phyloP scores from a whole-genome alignment of 2,888 invertebrate genomes.

The Spodoptera littoralis region DNA sequence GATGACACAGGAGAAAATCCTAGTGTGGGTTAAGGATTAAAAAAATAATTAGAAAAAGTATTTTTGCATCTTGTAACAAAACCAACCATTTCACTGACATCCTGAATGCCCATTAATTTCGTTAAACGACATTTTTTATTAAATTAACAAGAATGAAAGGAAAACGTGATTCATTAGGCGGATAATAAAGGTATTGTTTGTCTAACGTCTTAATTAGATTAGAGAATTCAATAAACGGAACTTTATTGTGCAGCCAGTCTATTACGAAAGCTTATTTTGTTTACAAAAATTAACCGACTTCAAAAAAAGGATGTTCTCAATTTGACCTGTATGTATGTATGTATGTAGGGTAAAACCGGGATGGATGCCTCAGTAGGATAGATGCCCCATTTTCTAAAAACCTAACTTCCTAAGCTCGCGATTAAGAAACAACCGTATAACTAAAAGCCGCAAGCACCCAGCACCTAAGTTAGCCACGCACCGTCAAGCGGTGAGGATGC shows the following conservation, averaged over 20 bases:
- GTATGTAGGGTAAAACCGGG: no score
- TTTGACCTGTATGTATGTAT: no score
- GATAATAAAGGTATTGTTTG: conserved; percentile 64
- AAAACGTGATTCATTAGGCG: conserved; percentile 65
- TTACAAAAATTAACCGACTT: conserved; percentile 3
- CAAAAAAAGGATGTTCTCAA: no score
- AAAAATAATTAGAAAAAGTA: neutral
- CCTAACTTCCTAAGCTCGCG: no score
- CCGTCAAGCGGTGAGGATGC: no score
- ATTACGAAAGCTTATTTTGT: conserved; percentile 14
- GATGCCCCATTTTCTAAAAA: no score
- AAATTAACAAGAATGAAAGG: conserved; percentile 64
- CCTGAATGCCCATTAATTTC: conserved; percentile 65
- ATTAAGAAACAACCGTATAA: no score
- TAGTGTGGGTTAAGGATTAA: no score
- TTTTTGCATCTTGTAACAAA: neutral
- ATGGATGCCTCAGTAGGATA: no score
- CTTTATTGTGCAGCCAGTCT: conserved; percentile 31
- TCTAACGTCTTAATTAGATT: conserved; percentile 47
- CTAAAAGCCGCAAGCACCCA: no score
- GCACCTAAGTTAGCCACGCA: no score
- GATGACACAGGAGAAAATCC: no score
- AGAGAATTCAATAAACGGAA: conserved; percentile 47
- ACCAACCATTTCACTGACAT: conserved; percentile 12
- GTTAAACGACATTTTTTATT: conserved; percentile 66